Evolutionary conservation across 2,888 invertebrate species (phyloP).

Genomic region (Lasioglossum lativentre): DNA sequence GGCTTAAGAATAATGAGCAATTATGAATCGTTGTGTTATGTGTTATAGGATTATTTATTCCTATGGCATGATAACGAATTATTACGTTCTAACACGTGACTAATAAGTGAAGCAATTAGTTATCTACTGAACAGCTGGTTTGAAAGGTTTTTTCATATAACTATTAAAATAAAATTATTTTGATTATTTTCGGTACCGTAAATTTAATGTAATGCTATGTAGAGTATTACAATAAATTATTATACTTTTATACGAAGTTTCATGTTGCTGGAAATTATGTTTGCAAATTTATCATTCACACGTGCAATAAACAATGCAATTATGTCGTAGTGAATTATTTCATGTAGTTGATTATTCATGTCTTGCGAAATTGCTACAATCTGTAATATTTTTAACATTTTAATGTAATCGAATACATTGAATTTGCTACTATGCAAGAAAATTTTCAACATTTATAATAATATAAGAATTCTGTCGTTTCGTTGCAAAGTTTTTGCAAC

Average conservation of each 20-base stretch:
- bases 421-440: background rate
- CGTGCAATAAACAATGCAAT: background rate
- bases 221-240: background rate
- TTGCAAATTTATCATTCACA: background rate
- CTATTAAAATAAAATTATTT: background rate
- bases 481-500: too few species aligned
- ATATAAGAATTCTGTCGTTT: background rate
- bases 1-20: background rate
- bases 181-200: background rate
- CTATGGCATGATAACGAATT: background rate
- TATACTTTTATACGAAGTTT: background rate
- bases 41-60: background rate
- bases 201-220: background rate
- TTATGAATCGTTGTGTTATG: background rate
- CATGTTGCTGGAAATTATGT: background rate
- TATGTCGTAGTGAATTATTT: background rate
- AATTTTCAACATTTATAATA: too few species aligned
- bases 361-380: background rate
- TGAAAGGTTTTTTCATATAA: background rate
- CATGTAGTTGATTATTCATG: background rate
- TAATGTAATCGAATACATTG: background rate
- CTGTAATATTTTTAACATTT: background rate
- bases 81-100: background rate
- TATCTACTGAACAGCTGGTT: background rate
- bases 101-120: background rate